These are phyloP conservation scores for Dexiosoma caninum DNA, from an alignment of 2,888 invertebrate species.

Conservation along the genomic window DNA sequence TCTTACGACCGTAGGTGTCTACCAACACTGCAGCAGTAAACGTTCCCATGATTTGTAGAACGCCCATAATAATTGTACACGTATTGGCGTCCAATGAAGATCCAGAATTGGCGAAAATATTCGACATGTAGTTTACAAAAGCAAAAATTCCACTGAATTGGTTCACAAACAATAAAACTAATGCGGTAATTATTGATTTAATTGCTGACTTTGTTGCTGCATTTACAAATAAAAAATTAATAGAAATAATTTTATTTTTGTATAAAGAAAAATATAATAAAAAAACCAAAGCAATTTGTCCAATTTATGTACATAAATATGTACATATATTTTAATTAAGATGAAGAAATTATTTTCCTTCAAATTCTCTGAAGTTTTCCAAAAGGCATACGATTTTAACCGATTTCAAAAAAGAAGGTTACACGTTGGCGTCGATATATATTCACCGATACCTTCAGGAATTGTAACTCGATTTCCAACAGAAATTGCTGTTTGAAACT, in stretches of 20 bases:
- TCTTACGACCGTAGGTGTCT: slow-evolving; percentile 72
- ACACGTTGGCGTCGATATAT: too few relatives aligned
- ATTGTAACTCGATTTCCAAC: too few relatives aligned
- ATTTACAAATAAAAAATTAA: slow-evolving; percentile 24
- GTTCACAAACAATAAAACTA: slow-evolving; percentile 69
- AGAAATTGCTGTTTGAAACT: too few relatives aligned
- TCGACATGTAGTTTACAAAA: slow-evolving; percentile 74
- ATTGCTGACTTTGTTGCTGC: slow-evolving; percentile 70
- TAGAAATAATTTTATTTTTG: slow-evolving; percentile 1
- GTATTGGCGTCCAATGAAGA: slow-evolving; percentile 72
- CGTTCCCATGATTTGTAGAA: slow-evolving; percentile 72
- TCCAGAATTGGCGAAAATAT: slow-evolving; percentile 72
- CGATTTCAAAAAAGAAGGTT: too few relatives aligned
- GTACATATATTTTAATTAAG: too few relatives aligned
- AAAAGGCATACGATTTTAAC: too few relatives aligned
- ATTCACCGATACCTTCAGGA: too few relatives aligned
- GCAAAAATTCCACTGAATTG: slow-evolving; percentile 73
- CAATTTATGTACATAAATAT: too few relatives aligned
- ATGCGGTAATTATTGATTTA: slow-evolving; percentile 68
- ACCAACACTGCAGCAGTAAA: slow-evolving; percentile 71
- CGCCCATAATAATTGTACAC: slow-evolving; percentile 73
- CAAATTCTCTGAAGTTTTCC: too few relatives aligned
- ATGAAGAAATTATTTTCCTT: too few relatives aligned
- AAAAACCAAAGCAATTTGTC: too few relatives aligned
- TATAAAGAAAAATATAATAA: too few relatives aligned